These are phyloP conservation scores for Drosophila carrolli DNA, from an alignment of 1,140 invertebrate genomes.

Conservation along the genomic window DNA sequence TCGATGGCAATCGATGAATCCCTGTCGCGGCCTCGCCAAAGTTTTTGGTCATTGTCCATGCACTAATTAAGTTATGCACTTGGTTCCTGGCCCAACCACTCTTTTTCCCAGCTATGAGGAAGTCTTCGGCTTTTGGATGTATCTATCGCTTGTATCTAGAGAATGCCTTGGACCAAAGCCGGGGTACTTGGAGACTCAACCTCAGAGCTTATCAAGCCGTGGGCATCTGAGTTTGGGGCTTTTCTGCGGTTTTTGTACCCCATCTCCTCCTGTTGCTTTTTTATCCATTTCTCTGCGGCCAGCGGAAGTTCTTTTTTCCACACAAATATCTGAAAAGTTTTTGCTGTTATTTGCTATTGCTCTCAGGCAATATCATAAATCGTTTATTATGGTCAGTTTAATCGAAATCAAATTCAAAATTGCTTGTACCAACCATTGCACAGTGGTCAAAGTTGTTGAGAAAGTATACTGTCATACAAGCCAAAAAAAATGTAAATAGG, in stretches of 20 bases:
- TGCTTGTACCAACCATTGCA: neutral
- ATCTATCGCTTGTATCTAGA: constrained; percentile 54
- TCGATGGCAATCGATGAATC: constrained; percentile 40
- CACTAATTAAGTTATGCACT: constrained; percentile 68
- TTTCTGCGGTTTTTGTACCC: constrained; percentile 10
- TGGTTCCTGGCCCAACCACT: constrained; percentile 1
- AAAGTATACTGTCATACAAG: neutral
- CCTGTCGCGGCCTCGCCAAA: constrained; percentile 12
- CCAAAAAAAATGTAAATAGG: no score
- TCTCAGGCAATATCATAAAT: constrained; percentile 31
- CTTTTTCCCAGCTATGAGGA: constrained; percentile 49
- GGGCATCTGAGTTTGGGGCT: constrained; percentile 29
- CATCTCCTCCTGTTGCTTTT: constrained; percentile 1
- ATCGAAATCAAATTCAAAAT: constrained; percentile 1
- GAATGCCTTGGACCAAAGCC: constrained; percentile 20
- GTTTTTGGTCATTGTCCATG: constrained; percentile 44
- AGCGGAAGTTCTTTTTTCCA: constrained; percentile 36
- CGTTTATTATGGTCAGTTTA: constrained; percentile 1
- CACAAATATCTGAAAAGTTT: constrained; percentile 13
- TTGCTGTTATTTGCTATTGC: constrained; percentile 13
- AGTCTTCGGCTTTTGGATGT: constrained; percentile 44
- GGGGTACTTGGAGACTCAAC: constrained; percentile 12
- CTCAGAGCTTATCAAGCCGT: constrained; percentile 23
- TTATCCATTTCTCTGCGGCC: neutral
- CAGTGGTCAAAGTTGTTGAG: neutral